phyloP scores from a whole-genome alignment of 2,888 invertebrate genomes.

The Vannuccia rotundouncinata region DNA sequence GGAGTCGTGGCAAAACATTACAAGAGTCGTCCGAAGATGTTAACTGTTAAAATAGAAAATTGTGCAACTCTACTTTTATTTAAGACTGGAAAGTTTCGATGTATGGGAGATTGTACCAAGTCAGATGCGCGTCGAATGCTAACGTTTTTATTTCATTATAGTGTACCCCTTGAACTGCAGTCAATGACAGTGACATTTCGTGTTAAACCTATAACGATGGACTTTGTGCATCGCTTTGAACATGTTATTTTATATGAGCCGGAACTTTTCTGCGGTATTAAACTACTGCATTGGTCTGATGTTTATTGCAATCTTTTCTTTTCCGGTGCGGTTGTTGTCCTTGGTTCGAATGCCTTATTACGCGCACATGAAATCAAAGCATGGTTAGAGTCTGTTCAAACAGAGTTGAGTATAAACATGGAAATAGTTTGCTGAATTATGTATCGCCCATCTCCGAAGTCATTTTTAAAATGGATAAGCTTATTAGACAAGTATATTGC shows the following conservation, averaged over 20 bases:
- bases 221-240: neutral
- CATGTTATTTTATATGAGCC: neutral
- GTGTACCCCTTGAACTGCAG: neutral
- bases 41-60: neutral
- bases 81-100: neutral
- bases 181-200: neutral
- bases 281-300: neutral
- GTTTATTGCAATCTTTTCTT: neutral
- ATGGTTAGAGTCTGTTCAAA: neutral
- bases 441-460: too few species aligned
- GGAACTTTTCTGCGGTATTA: neutral
- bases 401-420: too few species aligned
- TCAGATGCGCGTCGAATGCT: neutral
- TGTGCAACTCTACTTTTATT: neutral
- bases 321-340: neutral
- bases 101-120: neutral
- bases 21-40: neutral
- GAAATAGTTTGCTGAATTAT: too few species aligned
- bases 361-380: neutral
- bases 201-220: neutral
- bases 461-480: too few species aligned
- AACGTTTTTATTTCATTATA: neutral
- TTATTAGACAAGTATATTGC: too few species aligned
- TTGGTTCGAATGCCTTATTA: neutral
- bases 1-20: neutral